phyloP scores from a whole-genome alignment of 1,140 invertebrate species.

The Matsumurasca onukii region DNA sequence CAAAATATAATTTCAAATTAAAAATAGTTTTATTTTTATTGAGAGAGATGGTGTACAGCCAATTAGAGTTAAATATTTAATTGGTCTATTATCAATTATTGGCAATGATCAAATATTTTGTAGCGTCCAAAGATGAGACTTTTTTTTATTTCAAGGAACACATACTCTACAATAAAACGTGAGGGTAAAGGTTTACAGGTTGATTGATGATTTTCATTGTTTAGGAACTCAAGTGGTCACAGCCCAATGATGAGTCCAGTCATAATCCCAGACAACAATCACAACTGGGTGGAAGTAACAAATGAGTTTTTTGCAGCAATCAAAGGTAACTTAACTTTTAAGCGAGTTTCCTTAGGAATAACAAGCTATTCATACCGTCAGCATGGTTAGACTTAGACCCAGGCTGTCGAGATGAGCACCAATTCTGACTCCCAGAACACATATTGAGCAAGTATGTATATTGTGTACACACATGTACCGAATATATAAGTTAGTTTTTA shows the following conservation, averaged over 20 bases:
- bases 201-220: not conserved
- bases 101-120: not conserved
- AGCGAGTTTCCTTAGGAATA: not conserved
- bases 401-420: too few relatives aligned
- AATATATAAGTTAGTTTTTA: not conserved
- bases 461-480: not conserved
- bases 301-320: slow-evolving; percentile 72
- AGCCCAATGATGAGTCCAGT: slow-evolving; percentile 29
- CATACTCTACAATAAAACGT: not conserved
- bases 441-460: not conserved
- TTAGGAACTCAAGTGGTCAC: not conserved
- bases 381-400: too few relatives aligned
- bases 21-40: too few relatives aligned
- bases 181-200: not conserved
- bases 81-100: not conserved
- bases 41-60: too few relatives aligned
- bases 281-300: slow-evolving; percentile 78
- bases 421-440: too few relatives aligned
- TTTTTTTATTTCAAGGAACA: not conserved
- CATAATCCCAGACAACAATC: slow-evolving; percentile 48
- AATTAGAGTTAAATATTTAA: not conserved
- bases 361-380: too few relatives aligned
- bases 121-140: not conserved
- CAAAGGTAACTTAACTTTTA: slow-evolving; percentile 57
- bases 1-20: too few relatives aligned